Base-by-base conservation (phyloP, 2,888 invertebrate genomes). In the Mamestra brassicae region DNA sequence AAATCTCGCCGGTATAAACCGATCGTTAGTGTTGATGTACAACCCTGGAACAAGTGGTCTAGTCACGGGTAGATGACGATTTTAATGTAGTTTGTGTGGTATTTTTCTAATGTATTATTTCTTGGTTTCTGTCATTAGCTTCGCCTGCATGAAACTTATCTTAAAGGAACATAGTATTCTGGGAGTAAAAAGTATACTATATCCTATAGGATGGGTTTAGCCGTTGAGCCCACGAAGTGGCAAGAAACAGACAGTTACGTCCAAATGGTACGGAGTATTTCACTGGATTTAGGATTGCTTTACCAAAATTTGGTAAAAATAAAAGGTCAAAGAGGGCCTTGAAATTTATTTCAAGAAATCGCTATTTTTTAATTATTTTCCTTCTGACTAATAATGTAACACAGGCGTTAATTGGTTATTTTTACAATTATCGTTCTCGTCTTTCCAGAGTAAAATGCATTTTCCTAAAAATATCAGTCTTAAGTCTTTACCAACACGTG, bases 21-120 rank as follows among this genome's bases (percentile, higher is more conserved):
- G 66, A 81, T 76, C 85, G 82, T 82, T 82, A 84, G 63, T 70
- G 61, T 63, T 84, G 82, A 82, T 76, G 63, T 76, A 84, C 81
- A 67, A 57, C 62, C 65, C 68, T 62, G 15, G 57, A 52, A 66
- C 68, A 55, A 74, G 74, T 79, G 78, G 50, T 77, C 55, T 45
- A 54, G 61, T 74, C 26, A 45, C 15, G 38, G 26, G 8, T n/a
- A 65, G 42, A 54, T 54, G n/a, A 57, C 26, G 42, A 36, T 13
- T 68, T 52, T 50, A 54, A 52, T 64, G 52, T 57, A 13, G 8
- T 26, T 11, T 34, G 38, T 78, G 8, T 50, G 5, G 13, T 10
- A 17, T 17, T 13, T 70, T 60, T 52, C 1, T 54, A n/a, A 42
- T 7, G 8, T 26, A 26, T 26, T 26, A 26, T 26, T 26, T 26